Conservation (phyloP, 2,113 vertebrate genomes). For the Pseudopipra pipra region DNA sequence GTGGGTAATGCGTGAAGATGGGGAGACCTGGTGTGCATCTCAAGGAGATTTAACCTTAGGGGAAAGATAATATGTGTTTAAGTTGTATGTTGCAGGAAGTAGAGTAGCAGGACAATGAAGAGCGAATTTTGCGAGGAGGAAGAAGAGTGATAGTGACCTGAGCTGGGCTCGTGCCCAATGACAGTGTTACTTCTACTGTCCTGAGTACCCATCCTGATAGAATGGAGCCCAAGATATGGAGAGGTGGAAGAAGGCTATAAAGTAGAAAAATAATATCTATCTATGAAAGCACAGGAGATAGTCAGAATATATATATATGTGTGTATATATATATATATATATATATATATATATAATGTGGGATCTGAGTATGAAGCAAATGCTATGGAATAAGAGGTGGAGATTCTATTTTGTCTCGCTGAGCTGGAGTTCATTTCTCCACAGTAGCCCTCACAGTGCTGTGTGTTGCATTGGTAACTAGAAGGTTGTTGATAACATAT, state of each 20-base stretch:
- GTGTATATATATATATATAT: too few species aligned
- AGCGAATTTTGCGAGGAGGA: not conserved
- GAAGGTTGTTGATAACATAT: not conserved
- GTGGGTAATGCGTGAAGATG: not conserved
- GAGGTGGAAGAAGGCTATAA: too few species aligned
- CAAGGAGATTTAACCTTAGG: not conserved
- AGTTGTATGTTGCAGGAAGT: not conserved
- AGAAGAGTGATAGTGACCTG: not conserved
- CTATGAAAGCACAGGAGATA: not conserved
- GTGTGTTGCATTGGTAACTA: not conserved
- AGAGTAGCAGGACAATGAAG: not conserved
- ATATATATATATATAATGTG: not conserved
- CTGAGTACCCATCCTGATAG: not conserved
- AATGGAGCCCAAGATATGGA: not conserved
- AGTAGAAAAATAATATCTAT: not conserved
- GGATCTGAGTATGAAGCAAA: not conserved
- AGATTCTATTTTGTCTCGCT: not conserved
- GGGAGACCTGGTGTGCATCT: not conserved
- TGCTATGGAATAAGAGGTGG: not conserved
- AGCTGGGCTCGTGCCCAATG: not conserved
- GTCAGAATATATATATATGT: not conserved
- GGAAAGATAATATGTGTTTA: not conserved
- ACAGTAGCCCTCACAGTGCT: not conserved
- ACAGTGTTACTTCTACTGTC: not conserved
- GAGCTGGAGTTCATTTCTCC: not conserved